Evolutionary conservation across 2,888 invertebrate genomes (phyloP).

Genomic region (Plemyria rubiginata): DNA sequence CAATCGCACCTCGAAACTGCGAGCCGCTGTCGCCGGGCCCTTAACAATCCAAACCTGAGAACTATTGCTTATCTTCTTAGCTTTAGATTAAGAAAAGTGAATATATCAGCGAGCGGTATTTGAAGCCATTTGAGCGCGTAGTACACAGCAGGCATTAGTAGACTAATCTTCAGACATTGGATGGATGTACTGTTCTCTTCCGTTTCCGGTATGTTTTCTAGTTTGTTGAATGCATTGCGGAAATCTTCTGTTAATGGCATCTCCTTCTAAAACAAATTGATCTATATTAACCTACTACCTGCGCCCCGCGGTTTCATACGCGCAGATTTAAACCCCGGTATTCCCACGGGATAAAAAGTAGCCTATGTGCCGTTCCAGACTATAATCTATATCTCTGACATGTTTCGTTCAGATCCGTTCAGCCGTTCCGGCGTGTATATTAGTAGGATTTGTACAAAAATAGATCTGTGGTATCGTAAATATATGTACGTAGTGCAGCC

Average conservation of each 20-base stretch:
- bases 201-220: slow-evolving; percentile 36
- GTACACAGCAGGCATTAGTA: slow-evolving; percentile 53
- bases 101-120: slow-evolving; percentile 39
- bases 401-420: too few species aligned
- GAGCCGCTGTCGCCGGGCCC: too few species aligned
- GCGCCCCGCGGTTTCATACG: too few species aligned
- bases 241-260: slow-evolving; percentile 51
- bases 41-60: slow-evolving; percentile 9
- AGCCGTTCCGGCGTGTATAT: too few species aligned
- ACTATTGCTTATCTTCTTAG: slow-evolving; percentile 10
- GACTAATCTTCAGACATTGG: slow-evolving; percentile 49
- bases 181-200: slow-evolving; percentile 28
- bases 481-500: too few species aligned
- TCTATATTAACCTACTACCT: neutral
- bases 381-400: too few species aligned
- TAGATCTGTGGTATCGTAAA: too few species aligned
- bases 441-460: too few species aligned
- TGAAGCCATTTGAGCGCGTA: slow-evolving; percentile 51
- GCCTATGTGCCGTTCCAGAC: too few species aligned
- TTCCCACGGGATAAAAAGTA: too few species aligned
- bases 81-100: slow-evolving; percentile 20
- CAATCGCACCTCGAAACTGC: too few species aligned
- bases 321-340: too few species aligned
- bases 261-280: slow-evolving; percentile 43
- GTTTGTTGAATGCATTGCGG: slow-evolving; percentile 49